A percentile compares a stretch with the other conserved stretches of the same genome.
Evolutionary conservation across 2,797 vertebrate genomes (phyloP).

Genomic region (Smutsia temminckii): DNA sequence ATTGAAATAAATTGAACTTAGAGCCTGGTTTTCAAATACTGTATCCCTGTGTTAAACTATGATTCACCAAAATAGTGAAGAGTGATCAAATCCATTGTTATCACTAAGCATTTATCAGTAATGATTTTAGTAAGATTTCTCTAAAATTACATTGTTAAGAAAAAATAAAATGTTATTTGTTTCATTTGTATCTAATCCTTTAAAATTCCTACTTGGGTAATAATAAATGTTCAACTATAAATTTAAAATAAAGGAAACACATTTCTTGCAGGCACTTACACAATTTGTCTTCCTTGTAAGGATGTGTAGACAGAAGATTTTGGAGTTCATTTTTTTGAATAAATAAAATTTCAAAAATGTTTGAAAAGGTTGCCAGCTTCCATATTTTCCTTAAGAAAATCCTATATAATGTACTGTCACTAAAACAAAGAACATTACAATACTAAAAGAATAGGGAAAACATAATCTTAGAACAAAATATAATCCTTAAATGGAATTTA

Average conservation of each 20-base stretch:
- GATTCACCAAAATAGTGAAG: background rate
- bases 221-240: background rate
- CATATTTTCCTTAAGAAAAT: background rate
- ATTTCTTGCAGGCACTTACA: background rate
- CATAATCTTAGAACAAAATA: background rate
- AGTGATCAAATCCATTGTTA: background rate
- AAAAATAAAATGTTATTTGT: background rate
- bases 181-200: background rate
- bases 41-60: background rate
- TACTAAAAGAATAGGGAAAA: background rate
- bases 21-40: constrained; percentile 27
- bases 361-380: constrained; percentile 2
- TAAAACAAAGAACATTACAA: constrained; percentile 6
- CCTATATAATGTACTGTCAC: background rate
- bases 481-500: background rate
- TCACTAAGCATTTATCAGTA: background rate
- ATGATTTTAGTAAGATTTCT: constrained; percentile 2
- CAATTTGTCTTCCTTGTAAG: constrained; percentile 31
- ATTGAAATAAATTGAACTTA: constrained; percentile 36
- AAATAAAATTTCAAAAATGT: constrained; percentile 12
- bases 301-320: background rate
- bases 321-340: background rate
- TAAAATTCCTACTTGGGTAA: background rate
- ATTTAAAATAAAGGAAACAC: background rate
- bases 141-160: background rate